Evolutionary conservation across 2,797 vertebrate genomes (phyloP).

Genomic region (Lutjanus argentimaculatus): DNA sequence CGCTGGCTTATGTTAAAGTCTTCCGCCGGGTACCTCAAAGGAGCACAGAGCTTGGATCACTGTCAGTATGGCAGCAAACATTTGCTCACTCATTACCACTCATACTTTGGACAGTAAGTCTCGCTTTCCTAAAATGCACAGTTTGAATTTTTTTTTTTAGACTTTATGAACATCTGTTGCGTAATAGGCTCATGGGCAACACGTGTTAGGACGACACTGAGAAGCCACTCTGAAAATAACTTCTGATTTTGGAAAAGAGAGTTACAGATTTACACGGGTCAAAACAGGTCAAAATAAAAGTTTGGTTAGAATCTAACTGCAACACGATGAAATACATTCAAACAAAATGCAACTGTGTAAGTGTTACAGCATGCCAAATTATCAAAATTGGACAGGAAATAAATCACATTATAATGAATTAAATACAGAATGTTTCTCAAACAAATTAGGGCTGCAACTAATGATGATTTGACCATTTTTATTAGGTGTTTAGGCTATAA

Average conservation of each 20-base stretch:
- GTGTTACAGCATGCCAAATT: neutral
- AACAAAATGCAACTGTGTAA: slow-evolving; percentile 15
- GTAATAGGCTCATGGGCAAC: slow-evolving; percentile 9
- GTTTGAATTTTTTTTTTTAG: neutral
- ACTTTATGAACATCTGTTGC: slow-evolving; percentile 15
- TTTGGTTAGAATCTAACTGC: neutral
- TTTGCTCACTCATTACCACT: slow-evolving; percentile 15
- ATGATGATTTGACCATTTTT: neutral
- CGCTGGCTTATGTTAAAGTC: slow-evolving; percentile 51
- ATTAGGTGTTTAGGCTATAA: neutral
- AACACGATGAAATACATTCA: slow-evolving; percentile 25
- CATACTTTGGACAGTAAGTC: slow-evolving; percentile 9
- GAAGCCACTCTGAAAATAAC: neutral
- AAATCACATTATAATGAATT: neutral
- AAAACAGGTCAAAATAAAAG: neutral
- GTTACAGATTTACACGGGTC: neutral
- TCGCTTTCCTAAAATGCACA: slow-evolving; percentile 10
- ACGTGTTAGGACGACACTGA: neutral
- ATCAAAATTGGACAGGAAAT: neutral
- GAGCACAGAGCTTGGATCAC: slow-evolving; percentile 26
- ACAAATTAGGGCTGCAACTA: neutral
- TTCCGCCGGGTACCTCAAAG: slow-evolving; percentile 29
- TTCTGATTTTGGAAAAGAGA: neutral
- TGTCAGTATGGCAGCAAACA: slow-evolving; percentile 24
- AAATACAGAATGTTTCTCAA: neutral